Evolutionary conservation across 1,140 invertebrate species (phyloP), one percentile per base, ranked within the genome.

Genomic region (Phocides pigmalion): DNA sequence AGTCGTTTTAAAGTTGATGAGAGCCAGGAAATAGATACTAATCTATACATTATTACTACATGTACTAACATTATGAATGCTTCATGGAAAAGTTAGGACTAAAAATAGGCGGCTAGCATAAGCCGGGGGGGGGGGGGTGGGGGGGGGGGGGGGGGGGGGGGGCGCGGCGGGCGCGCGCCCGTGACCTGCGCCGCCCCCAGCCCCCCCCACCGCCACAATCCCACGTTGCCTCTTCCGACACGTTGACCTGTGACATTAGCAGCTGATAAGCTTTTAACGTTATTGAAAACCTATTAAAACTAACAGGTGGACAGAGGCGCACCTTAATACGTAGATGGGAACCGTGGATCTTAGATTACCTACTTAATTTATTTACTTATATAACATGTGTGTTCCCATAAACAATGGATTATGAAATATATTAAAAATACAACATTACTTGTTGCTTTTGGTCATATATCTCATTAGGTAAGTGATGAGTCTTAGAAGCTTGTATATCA

Each of bases 151-250:
- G 68, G 65, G 54, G 64, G 61, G 49, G 22, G 66, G 70, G 49
- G 62, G 65, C 46, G 59, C 62, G 68, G 44, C 68, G 59, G 65
- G 63, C 49, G 58, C 17, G 71, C 79, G 87, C 75, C 88, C 88
- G 79, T 90, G 88, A 90, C 89, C 88, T 84, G 74, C 8, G 64
- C 50, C 80, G 82, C 85, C 80, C 84, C 82, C 76, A 62, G 64
- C 63, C 80, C 84, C 82, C 76, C 61, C 63, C 63, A 46, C 62
- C 63, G 58, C 58, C 22, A 72, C 74, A 72, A 71, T 68, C 63
- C 66, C 56, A 56, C 49, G 44, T 64, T 39, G 17, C 39, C 35
- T 47, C 54, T 63, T 41, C 64, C 56, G 47, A 20, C 49, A 59
- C 56, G 37, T 56, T 56, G 53, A 56, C 53, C 53, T 56, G 53